These are phyloP conservation scores for Bellardia bayeri DNA, from an alignment of 2,888 invertebrate genomes.

Conservation along the genomic window DNA sequence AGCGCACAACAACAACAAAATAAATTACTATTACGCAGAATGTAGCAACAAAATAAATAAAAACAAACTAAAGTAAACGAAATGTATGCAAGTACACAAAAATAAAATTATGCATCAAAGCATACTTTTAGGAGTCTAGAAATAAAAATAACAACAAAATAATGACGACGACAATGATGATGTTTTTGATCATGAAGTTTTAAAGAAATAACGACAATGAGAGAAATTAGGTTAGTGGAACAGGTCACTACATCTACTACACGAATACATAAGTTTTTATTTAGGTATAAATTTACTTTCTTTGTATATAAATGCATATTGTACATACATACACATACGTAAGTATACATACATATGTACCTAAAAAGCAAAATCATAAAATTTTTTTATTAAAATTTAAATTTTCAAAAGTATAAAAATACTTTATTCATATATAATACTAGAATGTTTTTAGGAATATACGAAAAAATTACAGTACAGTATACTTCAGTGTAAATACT, in stretches of 20 bases:
- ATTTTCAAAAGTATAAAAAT: too few relatives aligned
- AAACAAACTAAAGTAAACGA: slow-evolving; percentile 1
- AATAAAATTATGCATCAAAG: slow-evolving; percentile 10
- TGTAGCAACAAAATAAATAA: not conserved
- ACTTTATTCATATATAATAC: too few relatives aligned
- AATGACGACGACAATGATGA: not conserved
- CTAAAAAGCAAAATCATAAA: too few relatives aligned
- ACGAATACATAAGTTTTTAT: not conserved
- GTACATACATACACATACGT: too few relatives aligned
- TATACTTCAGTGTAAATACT: too few relatives aligned
- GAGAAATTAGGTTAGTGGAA: slow-evolving; percentile 59
- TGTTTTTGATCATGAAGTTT: slow-evolving; percentile 48
- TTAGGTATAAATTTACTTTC: not conserved
- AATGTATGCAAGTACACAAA: not conserved
- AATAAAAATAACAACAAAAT: not conserved
- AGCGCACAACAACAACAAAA: slow-evolving; percentile 17
- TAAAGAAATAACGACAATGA: slow-evolving; percentile 17
- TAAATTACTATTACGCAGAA: slow-evolving; percentile 11
- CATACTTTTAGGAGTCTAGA: slow-evolving; percentile 50
- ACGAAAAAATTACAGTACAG: too few relatives aligned
- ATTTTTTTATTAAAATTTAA: too few relatives aligned
- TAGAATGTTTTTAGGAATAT: too few relatives aligned
- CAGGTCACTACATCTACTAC: slow-evolving; percentile 3
- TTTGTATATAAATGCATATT: slow-evolving; percentile 2
- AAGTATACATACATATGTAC: not conserved